These are phyloP conservation scores for Furnarius figulus DNA, from an alignment of 2,113 vertebrate species.

Conservation along the genomic window DNA sequence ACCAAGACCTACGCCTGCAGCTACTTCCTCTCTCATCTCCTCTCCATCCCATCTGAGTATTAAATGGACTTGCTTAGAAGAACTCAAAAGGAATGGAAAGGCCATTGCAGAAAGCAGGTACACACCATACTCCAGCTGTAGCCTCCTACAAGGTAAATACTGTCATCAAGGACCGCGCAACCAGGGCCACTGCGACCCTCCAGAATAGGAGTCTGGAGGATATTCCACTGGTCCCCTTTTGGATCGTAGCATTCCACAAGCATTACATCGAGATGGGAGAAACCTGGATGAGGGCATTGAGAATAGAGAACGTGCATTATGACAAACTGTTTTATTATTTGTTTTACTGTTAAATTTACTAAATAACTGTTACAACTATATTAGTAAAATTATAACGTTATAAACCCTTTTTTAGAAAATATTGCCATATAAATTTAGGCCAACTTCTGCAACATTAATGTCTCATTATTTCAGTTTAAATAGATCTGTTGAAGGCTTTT, in stretches of 20 bases:
- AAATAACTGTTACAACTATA: not conserved
- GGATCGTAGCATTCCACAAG: constrained; percentile 98
- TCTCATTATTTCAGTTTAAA: not conserved
- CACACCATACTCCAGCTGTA: constrained; percentile 99
- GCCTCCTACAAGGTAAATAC: constrained; percentile 95
- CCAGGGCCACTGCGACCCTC: constrained; percentile 97
- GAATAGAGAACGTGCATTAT: not conserved
- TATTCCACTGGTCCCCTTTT: constrained; percentile 98
- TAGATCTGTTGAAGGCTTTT: not conserved
- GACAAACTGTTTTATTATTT: not conserved
- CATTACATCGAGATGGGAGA: constrained; percentile 98
- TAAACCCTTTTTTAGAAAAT: not conserved
- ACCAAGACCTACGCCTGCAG: not conserved
- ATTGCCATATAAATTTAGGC: not conserved
- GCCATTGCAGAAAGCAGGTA: not conserved
- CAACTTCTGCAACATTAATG: not conserved
- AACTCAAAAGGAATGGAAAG: not conserved
- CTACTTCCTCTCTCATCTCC: not conserved
- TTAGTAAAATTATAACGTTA: not conserved
- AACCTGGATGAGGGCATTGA: constrained; percentile 77
- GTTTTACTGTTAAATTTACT: not conserved
- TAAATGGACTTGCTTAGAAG: not conserved
- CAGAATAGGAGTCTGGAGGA: constrained; percentile 95
- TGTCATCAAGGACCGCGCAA: constrained; percentile 92
- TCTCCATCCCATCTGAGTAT: not conserved